Percentiles rank a stretch among this genome's conserved stretches.
Conservation (phyloP, 2,797 vertebrate species). For the Crenichthys baileyi region DNA sequence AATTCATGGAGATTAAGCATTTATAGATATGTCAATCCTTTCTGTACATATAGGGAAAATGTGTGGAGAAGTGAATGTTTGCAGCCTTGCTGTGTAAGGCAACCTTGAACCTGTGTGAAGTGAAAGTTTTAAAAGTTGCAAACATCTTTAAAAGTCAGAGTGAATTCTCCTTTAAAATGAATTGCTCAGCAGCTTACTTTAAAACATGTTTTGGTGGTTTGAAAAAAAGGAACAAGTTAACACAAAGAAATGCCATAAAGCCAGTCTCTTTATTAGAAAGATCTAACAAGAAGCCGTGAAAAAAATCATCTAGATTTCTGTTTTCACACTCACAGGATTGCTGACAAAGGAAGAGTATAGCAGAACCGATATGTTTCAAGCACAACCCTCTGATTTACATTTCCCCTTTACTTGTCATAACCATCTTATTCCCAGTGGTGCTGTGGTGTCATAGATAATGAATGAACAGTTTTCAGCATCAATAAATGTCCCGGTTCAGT, state of each 20-base stretch:
- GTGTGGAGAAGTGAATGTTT: not conserved
- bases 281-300: constrained; percentile 8
- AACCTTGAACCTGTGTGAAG: not conserved
- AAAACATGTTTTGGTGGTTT: constrained; percentile 4
- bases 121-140: not conserved
- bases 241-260: constrained; percentile 21
- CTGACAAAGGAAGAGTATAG: constrained; percentile 48
- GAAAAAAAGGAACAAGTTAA: constrained; percentile 11
- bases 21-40: not conserved
- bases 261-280: constrained; percentile 12
- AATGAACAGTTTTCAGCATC: constrained; percentile 41
- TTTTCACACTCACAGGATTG: constrained; percentile 24
- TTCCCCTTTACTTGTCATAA: constrained; percentile 36
- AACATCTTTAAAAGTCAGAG: not conserved
- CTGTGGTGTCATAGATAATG: constrained; percentile 47
- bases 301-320: constrained; percentile 26
- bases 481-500: constrained; percentile 21
- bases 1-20: not conserved
- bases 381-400: constrained; percentile 43
- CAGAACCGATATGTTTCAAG: constrained; percentile 22
- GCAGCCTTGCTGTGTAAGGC: not conserved
- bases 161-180: constrained; percentile 6
- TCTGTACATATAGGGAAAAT: not conserved
- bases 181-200: constrained; percentile 2
- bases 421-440: constrained; percentile 24